phyloP scores from a whole-genome alignment of 2,113 vertebrate genomes.

The Ivindomyrus marchei region DNA sequence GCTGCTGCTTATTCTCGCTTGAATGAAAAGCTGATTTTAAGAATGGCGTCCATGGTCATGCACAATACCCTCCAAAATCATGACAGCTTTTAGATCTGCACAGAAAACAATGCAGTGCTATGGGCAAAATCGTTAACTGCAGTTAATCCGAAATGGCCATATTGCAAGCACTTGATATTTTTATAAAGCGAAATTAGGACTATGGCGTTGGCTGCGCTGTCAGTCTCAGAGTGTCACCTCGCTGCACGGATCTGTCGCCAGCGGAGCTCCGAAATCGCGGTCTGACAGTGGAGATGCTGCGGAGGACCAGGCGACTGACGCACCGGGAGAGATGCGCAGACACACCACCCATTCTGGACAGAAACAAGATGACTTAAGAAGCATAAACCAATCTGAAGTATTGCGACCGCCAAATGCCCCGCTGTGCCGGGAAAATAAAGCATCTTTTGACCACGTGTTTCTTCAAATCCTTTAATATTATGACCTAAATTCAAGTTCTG shows the following conservation, averaged over 20 bases:
- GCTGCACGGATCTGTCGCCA: not conserved
- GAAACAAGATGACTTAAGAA: conserved; percentile 4
- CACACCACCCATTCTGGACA: conserved; percentile 19
- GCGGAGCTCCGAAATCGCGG: conserved; percentile 20
- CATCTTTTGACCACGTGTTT: not conserved
- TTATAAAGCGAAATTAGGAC: not conserved
- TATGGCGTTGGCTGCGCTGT: not conserved
- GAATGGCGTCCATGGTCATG: not conserved
- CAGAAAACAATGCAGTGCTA: not conserved
- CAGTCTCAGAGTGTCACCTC: not conserved
- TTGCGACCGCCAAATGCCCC: not conserved
- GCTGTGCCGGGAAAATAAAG: not conserved
- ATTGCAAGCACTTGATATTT: not conserved
- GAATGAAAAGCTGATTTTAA: not conserved
- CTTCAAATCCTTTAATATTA: not conserved
- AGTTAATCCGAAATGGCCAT: not conserved
- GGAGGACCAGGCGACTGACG: not conserved
- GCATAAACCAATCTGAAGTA: not conserved
- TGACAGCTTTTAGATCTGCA: not conserved
- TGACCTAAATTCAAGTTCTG: not conserved
- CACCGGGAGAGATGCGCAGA: not conserved
- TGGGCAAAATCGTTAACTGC: not conserved
- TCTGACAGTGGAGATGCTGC: conserved; percentile 16
- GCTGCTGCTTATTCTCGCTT: not conserved
- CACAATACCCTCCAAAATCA: not conserved